phyloP scores from a whole-genome alignment of 2,113 vertebrate species.

The Acrocephalus kingi region DNA sequence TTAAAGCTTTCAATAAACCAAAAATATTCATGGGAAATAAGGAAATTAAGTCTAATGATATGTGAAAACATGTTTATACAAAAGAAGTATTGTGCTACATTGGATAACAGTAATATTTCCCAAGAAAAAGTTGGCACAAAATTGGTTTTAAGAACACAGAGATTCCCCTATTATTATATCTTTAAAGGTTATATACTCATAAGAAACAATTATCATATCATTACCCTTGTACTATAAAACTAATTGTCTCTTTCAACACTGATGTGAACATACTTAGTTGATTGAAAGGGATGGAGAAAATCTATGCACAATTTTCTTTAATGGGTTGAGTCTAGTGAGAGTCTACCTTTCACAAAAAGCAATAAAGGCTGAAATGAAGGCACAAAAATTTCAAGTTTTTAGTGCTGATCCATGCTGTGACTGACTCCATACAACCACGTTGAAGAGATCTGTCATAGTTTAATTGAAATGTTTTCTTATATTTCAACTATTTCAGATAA shows the following conservation, averaged over 20 bases:
- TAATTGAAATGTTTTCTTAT: neutral
- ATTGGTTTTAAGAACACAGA: constrained; percentile 8
- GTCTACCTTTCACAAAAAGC: constrained; percentile 11
- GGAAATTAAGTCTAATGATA: neutral
- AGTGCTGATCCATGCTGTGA: neutral
- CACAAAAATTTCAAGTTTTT: neutral
- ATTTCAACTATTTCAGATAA: neutral
- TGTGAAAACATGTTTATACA: neutral
- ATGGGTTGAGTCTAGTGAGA: constrained; percentile 8
- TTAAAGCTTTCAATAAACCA: neutral
- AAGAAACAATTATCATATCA: constrained; percentile 60
- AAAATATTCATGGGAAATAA: neutral
- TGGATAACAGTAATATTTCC: neutral
- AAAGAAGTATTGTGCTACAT: neutral
- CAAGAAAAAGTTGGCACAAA: neutral
- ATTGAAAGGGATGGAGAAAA: constrained; percentile 47
- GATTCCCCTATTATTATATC: neutral
- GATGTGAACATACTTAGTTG: constrained; percentile 22
- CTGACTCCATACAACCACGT: rapidly evolving
- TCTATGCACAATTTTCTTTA: constrained; percentile 32
- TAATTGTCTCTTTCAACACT: constrained; percentile 57
- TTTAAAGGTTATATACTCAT: constrained; percentile 38
- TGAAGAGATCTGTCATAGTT: neutral
- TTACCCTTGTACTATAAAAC: constrained; percentile 35
- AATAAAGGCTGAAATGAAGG: neutral